Evolutionary conservation across 2,888 invertebrate genomes (phyloP), one percentile per base, ranked within the genome.

Genomic region (Watsonalla cultraria): DNA sequence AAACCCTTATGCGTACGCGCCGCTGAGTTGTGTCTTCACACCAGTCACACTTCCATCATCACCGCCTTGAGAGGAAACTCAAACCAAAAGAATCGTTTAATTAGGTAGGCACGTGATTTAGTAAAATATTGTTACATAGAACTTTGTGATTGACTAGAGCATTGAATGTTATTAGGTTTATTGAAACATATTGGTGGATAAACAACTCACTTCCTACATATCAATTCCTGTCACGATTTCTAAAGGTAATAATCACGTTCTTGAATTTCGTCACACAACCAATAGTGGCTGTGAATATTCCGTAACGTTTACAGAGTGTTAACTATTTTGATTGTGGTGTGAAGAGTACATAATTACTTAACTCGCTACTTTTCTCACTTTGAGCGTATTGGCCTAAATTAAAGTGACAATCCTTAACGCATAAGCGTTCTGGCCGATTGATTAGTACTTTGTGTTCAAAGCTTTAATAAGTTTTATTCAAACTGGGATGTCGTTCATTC

Each of bases 1-100:
- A 54, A 90, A 92, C 47, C 93, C 93, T 0, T 94, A 94, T 65
- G 93, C 93, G 48, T 92, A 92, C 42, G 74, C 93, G 8, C 93
- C 94, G 0, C 80, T 94, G 0, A 88, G 91, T 56, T 93, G 93
- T 65, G 92, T 94, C 47, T 94, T 94, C 66, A 85, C 89, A 2
- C 87, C 90, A 0, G 92, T 92, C 0, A 82, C 91, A 7, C 79
- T 93, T 47, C 82, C 92, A 14, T 84, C 87, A 24, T 71, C 86
- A 5, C 80, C 82, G 6, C 86, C 82, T 15, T 85, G 78, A 62
- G 51, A 15, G 8, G 35, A 14, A 14, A 34, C 11, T 35, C 45
- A 47, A 47, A n/a, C 11, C 24, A 45, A 14, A n/a, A 51, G 51
- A 42, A n/a, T 53, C 45, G 51, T 52, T 46, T 57, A 45, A 51